These are phyloP conservation scores for Phrynocephalus vlangalii DNA, from an alignment of 2,797 vertebrate species.

Conservation along the genomic window DNA sequence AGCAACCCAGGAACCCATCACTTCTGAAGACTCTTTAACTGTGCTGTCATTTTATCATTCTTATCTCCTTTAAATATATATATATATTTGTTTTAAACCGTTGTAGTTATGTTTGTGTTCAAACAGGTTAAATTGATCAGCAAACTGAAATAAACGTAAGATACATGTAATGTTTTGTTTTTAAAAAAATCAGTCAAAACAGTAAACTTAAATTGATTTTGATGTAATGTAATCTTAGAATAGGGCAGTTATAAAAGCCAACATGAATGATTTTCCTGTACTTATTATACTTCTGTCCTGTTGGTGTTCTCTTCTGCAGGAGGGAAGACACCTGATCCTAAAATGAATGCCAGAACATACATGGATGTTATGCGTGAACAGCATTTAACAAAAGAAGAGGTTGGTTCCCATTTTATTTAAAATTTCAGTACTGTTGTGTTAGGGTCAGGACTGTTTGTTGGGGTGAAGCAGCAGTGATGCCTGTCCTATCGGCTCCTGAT, in stretches of 20 bases:
- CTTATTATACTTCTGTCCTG: conserved; percentile 90
- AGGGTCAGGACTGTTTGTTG: background rate
- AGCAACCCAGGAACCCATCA: conserved; percentile 99
- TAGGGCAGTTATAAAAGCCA: conserved; percentile 79
- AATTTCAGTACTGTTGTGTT: background rate
- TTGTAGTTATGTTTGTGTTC: conserved; percentile 87
- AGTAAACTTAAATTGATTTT: conserved; percentile 81
- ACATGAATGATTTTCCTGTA: conserved; percentile 70
- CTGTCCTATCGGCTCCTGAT: background rate
- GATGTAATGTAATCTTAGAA: conserved; percentile 80
- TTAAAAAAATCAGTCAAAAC: conserved; percentile 78
- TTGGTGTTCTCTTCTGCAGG: conserved; percentile 98
- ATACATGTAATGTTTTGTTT: conserved; percentile 79
- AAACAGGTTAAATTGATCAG: conserved; percentile 88
- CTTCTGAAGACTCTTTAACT: conserved; percentile 98
- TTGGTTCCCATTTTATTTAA: conserved; percentile 59
- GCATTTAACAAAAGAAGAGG: conserved; percentile 98
- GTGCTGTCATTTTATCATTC: conserved; percentile 92
- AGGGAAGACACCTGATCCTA: conserved; percentile 99
- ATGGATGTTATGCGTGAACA: conserved; percentile 99
- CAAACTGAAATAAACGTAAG: conserved; percentile 86
- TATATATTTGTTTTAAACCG: conserved; percentile 85
- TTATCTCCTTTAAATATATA: conserved; percentile 88
- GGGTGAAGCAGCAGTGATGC: background rate
- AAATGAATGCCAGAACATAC: conserved; percentile 97